These are phyloP conservation scores for Lampris incognitus DNA, from an alignment of 2,113 vertebrate genomes.

Conservation along the genomic window DNA sequence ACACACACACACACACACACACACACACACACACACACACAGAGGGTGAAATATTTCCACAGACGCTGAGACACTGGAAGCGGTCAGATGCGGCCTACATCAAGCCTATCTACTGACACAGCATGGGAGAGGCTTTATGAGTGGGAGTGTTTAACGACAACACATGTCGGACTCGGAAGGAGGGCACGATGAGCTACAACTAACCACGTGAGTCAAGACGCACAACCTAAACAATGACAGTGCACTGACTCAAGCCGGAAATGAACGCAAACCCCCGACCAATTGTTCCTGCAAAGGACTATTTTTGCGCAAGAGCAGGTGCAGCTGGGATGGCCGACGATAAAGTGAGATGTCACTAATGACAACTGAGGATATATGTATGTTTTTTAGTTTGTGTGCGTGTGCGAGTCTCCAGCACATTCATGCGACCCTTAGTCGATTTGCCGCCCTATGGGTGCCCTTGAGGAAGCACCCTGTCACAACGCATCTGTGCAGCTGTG, in stretches of 20 bases:
- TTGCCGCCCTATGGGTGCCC: constrained; percentile 51
- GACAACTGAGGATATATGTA: constrained; percentile 38
- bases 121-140: not conserved
- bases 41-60: not conserved
- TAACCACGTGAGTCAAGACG: not conserved
- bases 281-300: not conserved
- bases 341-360: not conserved
- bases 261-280: not conserved
- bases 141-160: not conserved
- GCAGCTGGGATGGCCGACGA: not conserved
- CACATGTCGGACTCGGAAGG: not conserved
- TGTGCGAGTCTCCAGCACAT: constrained; percentile 11
- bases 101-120: not conserved
- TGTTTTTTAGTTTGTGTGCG: constrained; percentile 6
- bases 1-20: constrained; percentile 5
- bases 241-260: not conserved
- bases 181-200: not conserved
- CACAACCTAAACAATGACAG: not conserved
- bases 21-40: not conserved
- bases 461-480: constrained; percentile 63
- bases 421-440: constrained; percentile 28
- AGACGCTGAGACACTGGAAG: constrained; percentile 2
- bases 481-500: constrained; percentile 58
- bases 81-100: not conserved
- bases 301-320: not conserved